phyloP scores from a whole-genome alignment of 2,113 vertebrate species.

The Emberiza fucata region DNA sequence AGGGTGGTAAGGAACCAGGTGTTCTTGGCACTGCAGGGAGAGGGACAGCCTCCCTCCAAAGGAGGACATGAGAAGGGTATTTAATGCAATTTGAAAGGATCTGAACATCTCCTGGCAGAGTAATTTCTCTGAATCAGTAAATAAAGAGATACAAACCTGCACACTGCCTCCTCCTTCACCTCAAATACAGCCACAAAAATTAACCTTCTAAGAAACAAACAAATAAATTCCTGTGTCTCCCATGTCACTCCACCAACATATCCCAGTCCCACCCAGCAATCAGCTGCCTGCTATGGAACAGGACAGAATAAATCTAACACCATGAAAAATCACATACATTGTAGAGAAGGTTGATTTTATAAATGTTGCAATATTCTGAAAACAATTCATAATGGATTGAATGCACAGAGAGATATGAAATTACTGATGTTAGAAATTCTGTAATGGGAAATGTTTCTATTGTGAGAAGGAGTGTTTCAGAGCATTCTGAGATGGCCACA shows the following conservation, averaged over 20 bases:
- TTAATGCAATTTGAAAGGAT: not conserved
- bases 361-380: not conserved
- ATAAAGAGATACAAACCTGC: not conserved
- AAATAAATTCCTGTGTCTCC: not conserved
- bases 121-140: not conserved
- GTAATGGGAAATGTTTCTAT: not conserved
- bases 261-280: not conserved
- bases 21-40: not conserved
- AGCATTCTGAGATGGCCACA: slow-evolving; percentile 26
- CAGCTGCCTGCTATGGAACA: not conserved
- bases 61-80: not conserved
- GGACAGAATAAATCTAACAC: not conserved
- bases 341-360: not conserved
- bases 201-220: not conserved
- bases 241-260: not conserved
- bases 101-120: not conserved
- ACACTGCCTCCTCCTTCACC: not conserved
- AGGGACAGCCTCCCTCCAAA: not conserved
- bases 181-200: not conserved
- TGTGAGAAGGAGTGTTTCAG: slow-evolving; percentile 2
- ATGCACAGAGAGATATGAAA: not conserved
- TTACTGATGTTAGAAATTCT: not conserved
- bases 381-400: not conserved
- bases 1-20: not conserved
- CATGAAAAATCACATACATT: not conserved